A percentile compares a stretch with the other conserved stretches of the same genome.
Conservation (phyloP, 53 echinoderm and acorn worm genomes). For the Antedon mediterranea region DNA sequence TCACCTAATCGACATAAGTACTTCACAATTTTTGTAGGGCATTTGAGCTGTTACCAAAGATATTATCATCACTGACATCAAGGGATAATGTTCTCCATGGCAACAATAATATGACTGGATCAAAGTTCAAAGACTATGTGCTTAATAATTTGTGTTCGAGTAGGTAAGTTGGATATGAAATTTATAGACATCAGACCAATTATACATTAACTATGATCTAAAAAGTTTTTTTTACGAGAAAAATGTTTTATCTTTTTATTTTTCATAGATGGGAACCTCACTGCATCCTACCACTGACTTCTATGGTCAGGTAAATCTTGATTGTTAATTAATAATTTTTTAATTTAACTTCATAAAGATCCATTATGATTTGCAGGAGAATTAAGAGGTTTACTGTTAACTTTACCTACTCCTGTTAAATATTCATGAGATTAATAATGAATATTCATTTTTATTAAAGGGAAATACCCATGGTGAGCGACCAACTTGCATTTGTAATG, state of each 20-base stretch:
- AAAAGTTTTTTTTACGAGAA: no score
- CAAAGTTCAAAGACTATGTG: slow-evolving; percentile 67
- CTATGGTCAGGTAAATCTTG: slow-evolving; percentile 58
- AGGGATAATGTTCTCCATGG: slow-evolving; percentile 67
- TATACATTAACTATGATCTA: no score
- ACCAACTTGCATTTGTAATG: slow-evolving; percentile 68
- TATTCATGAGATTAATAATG: background rate
- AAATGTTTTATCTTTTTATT: background rate
- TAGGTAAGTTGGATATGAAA: slow-evolving; percentile 28
- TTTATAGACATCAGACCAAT: no score
- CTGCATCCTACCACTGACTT: slow-evolving; percentile 54
- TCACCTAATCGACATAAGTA: background rate
- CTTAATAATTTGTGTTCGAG: slow-evolving; percentile 65
- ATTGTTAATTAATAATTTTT: no score
- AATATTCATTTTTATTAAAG: slow-evolving; percentile 15
- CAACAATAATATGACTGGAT: slow-evolving; percentile 63
- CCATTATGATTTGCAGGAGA: no score
- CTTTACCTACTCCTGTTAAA: no score
- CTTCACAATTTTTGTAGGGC: no score
- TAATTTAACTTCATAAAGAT: no score
- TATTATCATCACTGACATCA: slow-evolving; percentile 54
- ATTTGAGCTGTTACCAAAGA: slow-evolving; percentile 73
- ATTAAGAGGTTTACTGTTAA: no score
- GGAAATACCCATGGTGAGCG: slow-evolving; percentile 53
- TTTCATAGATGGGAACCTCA: slow-evolving; percentile 58